Percentiles rank a stretch among this genome's conserved stretches.
Conservation (phyloP, 2,797 vertebrate species). For the Anniella stebbinsi region DNA sequence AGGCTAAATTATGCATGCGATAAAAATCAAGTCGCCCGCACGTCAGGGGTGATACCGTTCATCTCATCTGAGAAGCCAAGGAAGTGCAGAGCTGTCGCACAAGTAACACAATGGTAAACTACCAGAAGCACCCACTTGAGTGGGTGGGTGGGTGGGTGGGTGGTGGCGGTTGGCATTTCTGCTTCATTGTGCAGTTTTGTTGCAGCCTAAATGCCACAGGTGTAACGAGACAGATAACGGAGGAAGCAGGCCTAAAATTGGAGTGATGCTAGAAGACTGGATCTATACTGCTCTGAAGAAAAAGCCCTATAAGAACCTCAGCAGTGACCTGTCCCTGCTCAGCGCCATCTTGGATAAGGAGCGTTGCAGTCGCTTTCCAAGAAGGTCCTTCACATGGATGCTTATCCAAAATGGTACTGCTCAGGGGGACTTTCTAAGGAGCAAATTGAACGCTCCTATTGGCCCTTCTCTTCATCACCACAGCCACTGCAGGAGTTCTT, state of each 20-base stretch:
- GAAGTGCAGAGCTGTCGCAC: not conserved
- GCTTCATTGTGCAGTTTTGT: not conserved
- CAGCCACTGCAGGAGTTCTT: not conserved
- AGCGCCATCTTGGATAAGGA: not conserved
- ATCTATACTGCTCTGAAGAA: not conserved
- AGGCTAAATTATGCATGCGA: conserved; percentile 64
- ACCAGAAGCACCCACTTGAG: not conserved
- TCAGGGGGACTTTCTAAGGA: not conserved
- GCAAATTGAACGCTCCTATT: not conserved
- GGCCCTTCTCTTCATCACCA: not conserved
- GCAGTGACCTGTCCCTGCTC: not conserved
- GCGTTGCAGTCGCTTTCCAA: too few species aligned
- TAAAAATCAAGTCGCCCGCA: conserved; percentile 48
- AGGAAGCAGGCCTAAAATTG: not conserved
- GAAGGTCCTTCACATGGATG: not conserved
- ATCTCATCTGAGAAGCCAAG: not conserved
- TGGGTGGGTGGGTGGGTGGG: too few species aligned
- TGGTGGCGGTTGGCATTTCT: too few species aligned
- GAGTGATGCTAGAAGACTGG: not conserved
- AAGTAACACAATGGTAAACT: too few species aligned
- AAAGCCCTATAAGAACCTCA: not conserved
- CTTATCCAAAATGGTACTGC: not conserved
- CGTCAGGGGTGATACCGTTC: conserved; percentile 52
- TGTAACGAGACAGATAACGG: not conserved
- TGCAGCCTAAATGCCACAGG: not conserved